Base-by-base conservation (phyloP, 2,797 vertebrate species). In the Eulemur albifrons region DNA sequence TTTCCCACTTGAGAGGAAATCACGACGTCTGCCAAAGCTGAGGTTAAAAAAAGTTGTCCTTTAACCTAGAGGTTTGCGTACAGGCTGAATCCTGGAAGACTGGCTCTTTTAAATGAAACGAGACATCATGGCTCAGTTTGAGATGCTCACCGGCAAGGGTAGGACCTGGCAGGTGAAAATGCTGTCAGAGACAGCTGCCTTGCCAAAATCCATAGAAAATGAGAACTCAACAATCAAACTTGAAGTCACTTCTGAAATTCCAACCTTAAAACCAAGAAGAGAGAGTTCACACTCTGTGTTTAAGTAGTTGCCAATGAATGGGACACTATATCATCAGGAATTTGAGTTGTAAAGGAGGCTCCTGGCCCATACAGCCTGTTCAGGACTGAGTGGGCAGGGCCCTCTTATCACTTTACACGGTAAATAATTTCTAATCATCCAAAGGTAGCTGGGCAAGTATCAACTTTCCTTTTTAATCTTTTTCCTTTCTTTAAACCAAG, bases 231-330 rank as follows among this genome's bases (percentile, higher is more conserved):
- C 30, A 30, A 54, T 95, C 85, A 94, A 83, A 96, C 23, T 95
- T 97, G 43, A 95, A 96, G 75, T 90, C 72, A 69, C 35, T 92
- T 95, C 72, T 82, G 82, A 92, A 96, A 94, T 84, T 76, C 70
- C 72, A 84, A 21, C 4, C 50, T 73, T 67, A 69, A 45, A 73
- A 76, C 75, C 32, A 63, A 86, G 38, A 73, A 83, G 38, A 93
- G 82, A 92, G 61, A 63, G 40, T 77, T 95, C 69, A 76, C 23
- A 54, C 14, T 48, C 93, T 72, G 30, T 92, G 35, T 72, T 92
- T 88, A 94, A 48, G 43, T 84, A 76, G 63, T 83, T 88, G 73
- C 63, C 88, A 57, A 4, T 72, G n/a, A 61, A 6, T 72, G n/a
- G 43, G 18, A 84, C 7, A 1, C 45, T n/a, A 10, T 82, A 4